phyloP scores from a whole-genome alignment of 2,888 invertebrate species.

The Malthinus flaveolus region DNA sequence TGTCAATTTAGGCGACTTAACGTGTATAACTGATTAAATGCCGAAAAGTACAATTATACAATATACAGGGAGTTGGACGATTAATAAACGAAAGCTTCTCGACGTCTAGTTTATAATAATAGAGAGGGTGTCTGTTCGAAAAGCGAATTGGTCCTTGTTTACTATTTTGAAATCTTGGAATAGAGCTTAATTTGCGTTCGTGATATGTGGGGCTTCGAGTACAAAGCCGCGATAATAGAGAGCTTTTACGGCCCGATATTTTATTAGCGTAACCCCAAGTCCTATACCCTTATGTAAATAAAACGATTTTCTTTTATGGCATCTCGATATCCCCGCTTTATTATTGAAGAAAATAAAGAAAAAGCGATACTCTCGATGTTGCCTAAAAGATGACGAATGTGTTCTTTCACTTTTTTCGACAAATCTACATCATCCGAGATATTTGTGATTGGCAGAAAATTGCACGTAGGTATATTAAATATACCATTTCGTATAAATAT shows the following conservation, averaged over 20 bases:
- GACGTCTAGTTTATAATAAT: background rate
- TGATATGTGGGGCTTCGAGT: slow-evolving; percentile 36
- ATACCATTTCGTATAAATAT: no score
- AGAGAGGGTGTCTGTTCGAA: background rate
- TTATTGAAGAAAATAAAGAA: slow-evolving; percentile 13
- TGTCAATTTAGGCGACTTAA: slow-evolving; percentile 22
- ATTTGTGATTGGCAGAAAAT: no score
- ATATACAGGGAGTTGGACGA: background rate
- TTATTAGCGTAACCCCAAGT: slow-evolving; percentile 32
- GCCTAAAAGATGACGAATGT: no score
- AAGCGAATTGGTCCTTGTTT: slow-evolving; percentile 23
- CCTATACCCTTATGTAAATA: slow-evolving; percentile 46
- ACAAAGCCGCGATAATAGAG: slow-evolving; percentile 42
- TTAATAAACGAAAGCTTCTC: background rate
- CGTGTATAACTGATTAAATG: slow-evolving; percentile 23
- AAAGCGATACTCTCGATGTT: background rate
- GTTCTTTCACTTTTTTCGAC: background rate
- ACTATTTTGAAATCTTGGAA: slow-evolving; percentile 37
- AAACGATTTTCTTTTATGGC: slow-evolving; percentile 50
- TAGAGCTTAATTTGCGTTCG: slow-evolving; percentile 40
- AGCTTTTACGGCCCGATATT: slow-evolving; percentile 35
- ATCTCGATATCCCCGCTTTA: slow-evolving; percentile 35
- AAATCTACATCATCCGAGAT: no score
- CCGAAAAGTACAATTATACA: background rate
- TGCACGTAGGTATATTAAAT: no score